phyloP scores from a whole-genome alignment of 1,140 invertebrate species.

The Physella acuta region DNA sequence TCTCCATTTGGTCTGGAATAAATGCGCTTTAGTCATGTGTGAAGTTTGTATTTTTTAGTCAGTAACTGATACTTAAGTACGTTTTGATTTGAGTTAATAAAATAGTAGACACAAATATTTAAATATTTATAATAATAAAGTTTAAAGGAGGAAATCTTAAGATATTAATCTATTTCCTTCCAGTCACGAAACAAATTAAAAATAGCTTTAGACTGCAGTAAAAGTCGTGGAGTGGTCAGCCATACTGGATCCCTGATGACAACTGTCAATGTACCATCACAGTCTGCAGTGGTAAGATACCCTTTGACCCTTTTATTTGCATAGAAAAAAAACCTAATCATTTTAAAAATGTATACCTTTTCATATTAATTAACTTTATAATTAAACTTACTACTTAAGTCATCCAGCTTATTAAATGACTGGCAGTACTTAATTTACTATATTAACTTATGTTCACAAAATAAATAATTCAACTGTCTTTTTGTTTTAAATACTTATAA shows the following conservation, averaged over 20 bases:
- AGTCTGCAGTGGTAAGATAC: conserved; percentile 35
- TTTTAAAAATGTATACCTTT: not conserved
- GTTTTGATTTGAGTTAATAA: not conserved
- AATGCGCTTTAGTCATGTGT: too few relatives aligned
- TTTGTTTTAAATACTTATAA: conserved; percentile 3
- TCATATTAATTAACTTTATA: not conserved
- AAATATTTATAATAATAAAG: too few relatives aligned
- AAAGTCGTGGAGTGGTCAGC: conserved; percentile 39
- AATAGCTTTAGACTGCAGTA: conserved; percentile 41
- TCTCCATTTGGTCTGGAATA: too few relatives aligned
- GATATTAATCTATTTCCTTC: too few relatives aligned
- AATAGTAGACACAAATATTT: too few relatives aligned
- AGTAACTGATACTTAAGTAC: too few relatives aligned
- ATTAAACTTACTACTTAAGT: too few relatives aligned
- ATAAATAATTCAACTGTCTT: not conserved
- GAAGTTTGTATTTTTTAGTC: too few relatives aligned
- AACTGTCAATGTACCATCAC: conserved; percentile 35
- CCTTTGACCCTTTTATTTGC: not conserved
- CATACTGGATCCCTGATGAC: conserved; percentile 29
- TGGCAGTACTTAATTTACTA: not conserved
- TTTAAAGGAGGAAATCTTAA: too few relatives aligned
- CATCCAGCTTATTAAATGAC: too few relatives aligned
- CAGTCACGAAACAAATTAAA: conserved; percentile 27
- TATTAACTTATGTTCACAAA: not conserved
- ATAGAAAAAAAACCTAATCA: not conserved